A percentile compares a stretch with the other conserved stretches of the same genome.
phyloP scores from a whole-genome alignment of 2,113 vertebrate species.

The Psilopsiagon aymara region DNA sequence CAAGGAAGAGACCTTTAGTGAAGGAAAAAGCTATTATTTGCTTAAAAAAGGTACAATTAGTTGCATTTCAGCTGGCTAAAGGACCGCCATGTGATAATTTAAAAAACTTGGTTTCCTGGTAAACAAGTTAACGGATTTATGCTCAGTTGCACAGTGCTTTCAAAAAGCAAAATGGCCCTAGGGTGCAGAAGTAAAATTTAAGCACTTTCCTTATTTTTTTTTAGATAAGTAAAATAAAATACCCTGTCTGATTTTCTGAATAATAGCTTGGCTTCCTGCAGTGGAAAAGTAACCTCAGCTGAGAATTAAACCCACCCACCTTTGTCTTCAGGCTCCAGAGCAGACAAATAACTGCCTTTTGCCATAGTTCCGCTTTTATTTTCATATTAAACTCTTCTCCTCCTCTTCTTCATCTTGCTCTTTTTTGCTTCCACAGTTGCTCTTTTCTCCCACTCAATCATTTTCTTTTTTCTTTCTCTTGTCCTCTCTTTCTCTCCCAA shows the following conservation, averaged over 20 bases:
- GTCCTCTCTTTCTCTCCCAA: background rate
- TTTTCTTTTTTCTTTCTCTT: background rate
- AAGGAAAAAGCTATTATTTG: background rate
- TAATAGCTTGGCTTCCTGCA: slow-evolving; percentile 1
- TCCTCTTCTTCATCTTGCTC: background rate
- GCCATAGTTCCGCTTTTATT: background rate
- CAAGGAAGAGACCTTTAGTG: background rate
- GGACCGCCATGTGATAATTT: slow-evolving; percentile 4
- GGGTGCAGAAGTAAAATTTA: slow-evolving; percentile 12
- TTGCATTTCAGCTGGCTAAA: slow-evolving; percentile 10
- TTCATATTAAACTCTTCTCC: background rate
- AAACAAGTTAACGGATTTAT: slow-evolving; percentile 46
- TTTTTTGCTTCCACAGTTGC: background rate
- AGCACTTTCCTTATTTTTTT: slow-evolving; percentile 29
- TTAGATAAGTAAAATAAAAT: slow-evolving; percentile 6
- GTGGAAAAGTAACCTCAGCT: slow-evolving; percentile 17
- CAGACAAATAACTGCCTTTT: background rate
- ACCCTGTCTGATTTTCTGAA: background rate
- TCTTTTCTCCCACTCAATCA: background rate
- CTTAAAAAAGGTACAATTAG: background rate
- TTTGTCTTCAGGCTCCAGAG: slow-evolving; percentile 1
- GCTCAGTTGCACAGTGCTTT: background rate
- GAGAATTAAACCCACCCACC: slow-evolving; percentile 19
- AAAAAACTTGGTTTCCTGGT: background rate
- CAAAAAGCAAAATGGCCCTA: slow-evolving; percentile 32